Conservation (phyloP, 2,113 vertebrate genomes). For the Eublepharis macularius region DNA sequence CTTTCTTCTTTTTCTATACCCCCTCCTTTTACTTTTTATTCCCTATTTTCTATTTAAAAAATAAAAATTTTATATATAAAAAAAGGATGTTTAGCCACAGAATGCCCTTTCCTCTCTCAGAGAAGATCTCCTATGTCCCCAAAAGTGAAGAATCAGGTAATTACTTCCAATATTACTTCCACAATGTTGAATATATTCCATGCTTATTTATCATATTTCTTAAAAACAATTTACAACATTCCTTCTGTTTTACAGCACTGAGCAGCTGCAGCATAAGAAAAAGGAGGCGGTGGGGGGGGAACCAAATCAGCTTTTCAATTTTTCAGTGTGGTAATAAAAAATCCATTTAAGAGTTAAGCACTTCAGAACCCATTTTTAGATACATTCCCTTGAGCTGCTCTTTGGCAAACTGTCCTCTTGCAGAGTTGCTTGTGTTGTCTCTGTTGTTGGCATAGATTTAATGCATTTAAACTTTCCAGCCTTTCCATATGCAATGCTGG, state of each 20-base stretch:
- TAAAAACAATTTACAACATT: neutral
- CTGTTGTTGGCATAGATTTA: conserved; percentile 15
- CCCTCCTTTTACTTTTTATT: no score
- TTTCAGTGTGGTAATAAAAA: conserved; percentile 21
- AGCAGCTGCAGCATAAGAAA: neutral
- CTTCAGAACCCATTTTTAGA: conserved; percentile 26
- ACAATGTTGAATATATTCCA: neutral
- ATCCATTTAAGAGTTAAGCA: conserved; percentile 22
- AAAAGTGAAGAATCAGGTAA: no score
- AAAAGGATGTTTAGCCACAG: no score
- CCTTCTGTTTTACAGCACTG: neutral
- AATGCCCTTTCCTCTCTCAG: no score
- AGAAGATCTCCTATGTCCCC: no score
- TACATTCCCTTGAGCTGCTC: conserved; percentile 12
- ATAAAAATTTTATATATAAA: no score
- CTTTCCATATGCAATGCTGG: neutral
- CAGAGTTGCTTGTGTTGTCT: neutral
- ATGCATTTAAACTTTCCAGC: conserved; percentile 30
- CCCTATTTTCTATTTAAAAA: no score
- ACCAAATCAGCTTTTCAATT: neutral
- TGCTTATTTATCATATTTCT: neutral
- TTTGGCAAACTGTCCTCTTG: conserved; percentile 21
- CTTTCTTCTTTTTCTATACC: no score
- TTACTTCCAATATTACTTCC: neutral
- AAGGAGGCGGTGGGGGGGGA: neutral